Conservation (phyloP, 2,113 vertebrate species). For the human (Homo sapiens) region DNA sequence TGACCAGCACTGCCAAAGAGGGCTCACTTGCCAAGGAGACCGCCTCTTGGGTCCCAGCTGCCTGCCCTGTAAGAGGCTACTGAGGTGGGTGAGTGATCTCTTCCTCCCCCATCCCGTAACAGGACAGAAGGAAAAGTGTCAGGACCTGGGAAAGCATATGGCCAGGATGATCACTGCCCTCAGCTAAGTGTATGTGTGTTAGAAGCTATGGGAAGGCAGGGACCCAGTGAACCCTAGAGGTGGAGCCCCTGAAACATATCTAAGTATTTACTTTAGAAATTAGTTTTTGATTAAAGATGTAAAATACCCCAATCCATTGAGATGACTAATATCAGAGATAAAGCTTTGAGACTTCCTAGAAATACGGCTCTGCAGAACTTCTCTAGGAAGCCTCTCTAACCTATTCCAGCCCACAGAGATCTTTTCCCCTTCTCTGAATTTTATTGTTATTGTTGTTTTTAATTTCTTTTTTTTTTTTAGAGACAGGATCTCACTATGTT, state of each 20-base stretch:
- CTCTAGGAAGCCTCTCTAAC: not conserved
- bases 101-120: not conserved
- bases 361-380: not conserved
- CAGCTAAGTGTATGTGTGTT: not conserved
- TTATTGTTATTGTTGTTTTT: not conserved
- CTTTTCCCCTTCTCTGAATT: not conserved
- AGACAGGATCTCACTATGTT: not conserved
- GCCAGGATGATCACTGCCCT: too few species aligned
- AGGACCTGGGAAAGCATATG: not conserved
- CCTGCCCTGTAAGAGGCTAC: not conserved
- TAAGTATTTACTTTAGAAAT: slow-evolving; percentile 4
- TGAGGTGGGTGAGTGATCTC: too few species aligned
- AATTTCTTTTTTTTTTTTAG: not conserved
- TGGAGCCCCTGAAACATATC: not conserved
- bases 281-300: not conserved
- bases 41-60: not conserved
- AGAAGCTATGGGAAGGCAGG: not conserved
- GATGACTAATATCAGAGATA: not conserved
- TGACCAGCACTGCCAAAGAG: not conserved
- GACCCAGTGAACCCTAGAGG: not conserved
- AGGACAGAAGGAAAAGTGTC: not conserved
- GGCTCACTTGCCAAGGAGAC: not conserved
- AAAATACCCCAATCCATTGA: not conserved
- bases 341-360: not conserved
- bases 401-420: not conserved